Evolutionary conservation across 64 coral and sea anemone species (phyloP).

Genomic region (Acropora yongei): DNA sequence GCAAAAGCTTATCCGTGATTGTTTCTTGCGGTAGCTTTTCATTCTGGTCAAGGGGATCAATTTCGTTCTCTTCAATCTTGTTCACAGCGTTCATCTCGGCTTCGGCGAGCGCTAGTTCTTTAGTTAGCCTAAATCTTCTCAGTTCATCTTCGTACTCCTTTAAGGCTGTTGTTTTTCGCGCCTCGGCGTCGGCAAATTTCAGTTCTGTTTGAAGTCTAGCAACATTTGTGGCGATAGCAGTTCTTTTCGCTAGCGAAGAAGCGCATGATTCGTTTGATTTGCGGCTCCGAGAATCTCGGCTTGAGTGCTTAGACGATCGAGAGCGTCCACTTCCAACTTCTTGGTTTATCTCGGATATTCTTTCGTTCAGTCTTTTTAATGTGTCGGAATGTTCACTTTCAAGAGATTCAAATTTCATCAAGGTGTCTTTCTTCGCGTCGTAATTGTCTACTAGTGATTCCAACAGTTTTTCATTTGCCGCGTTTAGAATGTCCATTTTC

Average conservation of each 20-base stretch:
- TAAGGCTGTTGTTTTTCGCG: background rate
- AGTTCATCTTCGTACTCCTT: slow-evolving; percentile 26
- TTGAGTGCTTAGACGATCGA: background rate
- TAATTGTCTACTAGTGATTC: background rate
- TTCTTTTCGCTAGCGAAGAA: background rate
- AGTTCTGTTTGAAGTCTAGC: slow-evolving; percentile 17
- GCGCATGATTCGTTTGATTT: background rate
- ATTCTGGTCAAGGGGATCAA: background rate
- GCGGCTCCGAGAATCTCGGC: background rate
- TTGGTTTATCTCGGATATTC: background rate
- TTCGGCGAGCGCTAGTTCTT: background rate
- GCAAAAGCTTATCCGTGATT: background rate
- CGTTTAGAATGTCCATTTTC: too few species aligned
- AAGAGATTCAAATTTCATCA: slow-evolving; percentile 9
- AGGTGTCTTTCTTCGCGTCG: slow-evolving; percentile 1
- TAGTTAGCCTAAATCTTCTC: background rate
- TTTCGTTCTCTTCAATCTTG: background rate
- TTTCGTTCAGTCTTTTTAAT: slow-evolving; percentile 18
- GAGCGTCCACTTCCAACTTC: background rate
- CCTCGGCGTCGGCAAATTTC: slow-evolving; percentile 26
- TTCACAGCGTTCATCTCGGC: background rate
- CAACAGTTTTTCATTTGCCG: slow-evolving; percentile 4
- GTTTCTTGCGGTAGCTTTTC: slow-evolving; percentile 6
- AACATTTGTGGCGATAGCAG: background rate
- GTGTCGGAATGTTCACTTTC: slow-evolving; percentile 24